Conservation (phyloP, 2,113 vertebrate genomes). For the Hippocampus abdominalis region DNA sequence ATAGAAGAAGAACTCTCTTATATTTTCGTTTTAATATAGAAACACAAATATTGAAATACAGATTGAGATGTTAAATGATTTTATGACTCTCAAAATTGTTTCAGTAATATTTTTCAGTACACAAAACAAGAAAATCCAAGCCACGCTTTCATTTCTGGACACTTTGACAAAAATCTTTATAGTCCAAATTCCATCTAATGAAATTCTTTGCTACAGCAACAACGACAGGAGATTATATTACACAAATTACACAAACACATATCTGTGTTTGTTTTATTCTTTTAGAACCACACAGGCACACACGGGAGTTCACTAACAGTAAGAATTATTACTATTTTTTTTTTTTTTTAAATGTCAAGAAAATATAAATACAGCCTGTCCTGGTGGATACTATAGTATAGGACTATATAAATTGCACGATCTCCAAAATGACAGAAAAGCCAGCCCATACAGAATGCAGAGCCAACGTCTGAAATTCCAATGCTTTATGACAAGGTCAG, state of each 20-base stretch:
- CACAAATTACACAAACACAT: constrained; percentile 24
- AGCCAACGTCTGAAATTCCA: constrained; percentile 22
- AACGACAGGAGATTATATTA: constrained; percentile 10
- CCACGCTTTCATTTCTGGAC: not conserved
- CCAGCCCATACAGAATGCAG: constrained; percentile 2
- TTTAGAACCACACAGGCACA: not conserved
- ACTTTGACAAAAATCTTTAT: not conserved
- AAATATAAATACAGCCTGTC: constrained; percentile 14
- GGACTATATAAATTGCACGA: constrained; percentile 25
- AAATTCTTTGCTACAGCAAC: constrained; percentile 24
- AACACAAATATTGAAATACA: too few species aligned
- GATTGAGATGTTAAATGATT: not conserved
- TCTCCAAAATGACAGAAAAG: constrained; percentile 6
- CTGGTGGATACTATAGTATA: constrained; percentile 27
- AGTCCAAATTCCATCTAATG: constrained; percentile 17
- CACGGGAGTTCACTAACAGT: not conserved
- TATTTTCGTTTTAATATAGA: too few species aligned
- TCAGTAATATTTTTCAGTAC: not conserved
- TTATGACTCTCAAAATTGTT: not conserved
- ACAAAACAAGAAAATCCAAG: not conserved
- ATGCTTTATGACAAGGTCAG: constrained; percentile 29
- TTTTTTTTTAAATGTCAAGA: not conserved
- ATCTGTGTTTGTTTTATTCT: constrained; percentile 14
- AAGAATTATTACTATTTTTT: not conserved
- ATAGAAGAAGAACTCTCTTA: too few species aligned